Base-by-base conservation (phyloP, 2,797 vertebrate species). In the Bradypus variegatus region DNA sequence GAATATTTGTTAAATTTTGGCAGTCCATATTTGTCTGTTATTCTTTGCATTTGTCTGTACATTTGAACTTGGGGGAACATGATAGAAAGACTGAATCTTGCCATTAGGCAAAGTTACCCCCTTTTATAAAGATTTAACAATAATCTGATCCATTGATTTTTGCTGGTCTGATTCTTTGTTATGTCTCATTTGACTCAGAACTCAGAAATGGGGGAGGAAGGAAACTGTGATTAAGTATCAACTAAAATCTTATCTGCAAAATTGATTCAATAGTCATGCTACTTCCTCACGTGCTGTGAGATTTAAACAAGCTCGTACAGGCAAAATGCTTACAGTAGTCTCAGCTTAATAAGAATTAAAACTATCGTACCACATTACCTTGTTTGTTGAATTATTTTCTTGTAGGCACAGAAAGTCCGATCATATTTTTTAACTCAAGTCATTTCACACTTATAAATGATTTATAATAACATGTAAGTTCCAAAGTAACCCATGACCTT, bases 71-170 rank as follows among this genome's bases (percentile, higher is more conserved):
- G 31, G 29, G 60, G 11, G 8, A 89, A 60, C 2, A n/a, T 38
- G 64, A 87, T 38, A 33, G 31, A 25, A 89, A 94, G n/a, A 48
- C 25, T 67, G 48, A 80, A 18, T 60, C 60, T 80, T 53, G 15
- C 45, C 29, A 60, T 50, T 73, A 78, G 33, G 50, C 29, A 2
- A 58, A 73, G 23, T 36, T 91, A 65, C 36, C 27, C 70, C 60
- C 86, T 75, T 58, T 87, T 87, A 69, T 78, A 33, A 92, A 23
- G 36, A 85, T 91, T 91, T 89, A 88, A 72, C 13, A 77, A 82
- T 65, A 92, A 60, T 36, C 5, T 67, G 45, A 62, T 84, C 78
- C 48, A 31, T 10, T 60, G 33, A 50, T 45, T 62, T 78, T 11
- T 86, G 4, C 53, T 93, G 67, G 38, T 85, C 84, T 76, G 45